Conservation (phyloP, 2,113 vertebrate species). For the Regulus satrapa region DNA sequence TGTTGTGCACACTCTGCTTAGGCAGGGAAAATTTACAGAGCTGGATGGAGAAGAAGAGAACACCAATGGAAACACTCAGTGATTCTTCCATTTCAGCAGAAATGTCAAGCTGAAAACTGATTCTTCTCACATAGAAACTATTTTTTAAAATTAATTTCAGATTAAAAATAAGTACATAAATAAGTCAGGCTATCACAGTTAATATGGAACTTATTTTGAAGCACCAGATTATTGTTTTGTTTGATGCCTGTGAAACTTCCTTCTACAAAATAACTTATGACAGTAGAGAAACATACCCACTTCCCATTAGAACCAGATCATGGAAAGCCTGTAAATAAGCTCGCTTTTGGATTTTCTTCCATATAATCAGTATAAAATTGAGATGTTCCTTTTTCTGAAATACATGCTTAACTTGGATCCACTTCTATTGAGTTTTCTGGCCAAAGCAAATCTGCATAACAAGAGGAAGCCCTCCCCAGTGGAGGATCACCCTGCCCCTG, state of each 20-base stretch:
- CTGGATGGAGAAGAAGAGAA: fast-evolving
- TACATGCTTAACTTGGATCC: not conserved
- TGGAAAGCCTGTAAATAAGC: not conserved
- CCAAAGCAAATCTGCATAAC: not conserved
- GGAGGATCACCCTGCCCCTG: not conserved
- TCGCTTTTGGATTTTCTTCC: not conserved
- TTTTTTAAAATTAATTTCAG: not conserved
- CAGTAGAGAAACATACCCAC: not conserved
- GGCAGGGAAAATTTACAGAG: not conserved
- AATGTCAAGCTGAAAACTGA: not conserved
- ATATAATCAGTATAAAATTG: not conserved
- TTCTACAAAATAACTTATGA: not conserved
- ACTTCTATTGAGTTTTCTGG: not conserved
- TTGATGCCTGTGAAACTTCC: not conserved
- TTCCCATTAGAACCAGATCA: not conserved
- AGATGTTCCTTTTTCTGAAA: not conserved
- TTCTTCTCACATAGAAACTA: not conserved
- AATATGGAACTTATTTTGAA: not conserved
- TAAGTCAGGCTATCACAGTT: not conserved
- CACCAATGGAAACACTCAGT: fast-evolving
- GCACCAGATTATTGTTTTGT: not conserved
- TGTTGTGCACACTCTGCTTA: not conserved
- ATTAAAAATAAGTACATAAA: not conserved
- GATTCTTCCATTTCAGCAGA: not conserved
- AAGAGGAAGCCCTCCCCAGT: not conserved